Evolutionary conservation across 2,113 vertebrate genomes (phyloP), one percentile per base, ranked within the genome.

Genomic region (Cacatua alba): DNA sequence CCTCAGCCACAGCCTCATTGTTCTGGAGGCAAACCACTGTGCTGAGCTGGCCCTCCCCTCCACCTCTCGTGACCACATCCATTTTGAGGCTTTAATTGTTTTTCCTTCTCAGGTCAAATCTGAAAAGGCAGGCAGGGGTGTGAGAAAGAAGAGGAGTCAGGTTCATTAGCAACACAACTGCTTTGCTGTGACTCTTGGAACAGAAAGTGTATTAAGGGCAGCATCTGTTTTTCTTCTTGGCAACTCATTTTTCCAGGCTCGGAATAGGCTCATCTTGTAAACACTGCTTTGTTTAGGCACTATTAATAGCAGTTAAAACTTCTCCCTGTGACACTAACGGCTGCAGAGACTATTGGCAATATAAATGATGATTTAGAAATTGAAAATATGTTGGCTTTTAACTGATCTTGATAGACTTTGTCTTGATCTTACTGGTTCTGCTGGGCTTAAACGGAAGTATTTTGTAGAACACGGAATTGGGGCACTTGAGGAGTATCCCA

Each of bases 221-320:
- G 23, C 25, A 86, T 97, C 84, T 97, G 87, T 91, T 93, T 82
- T 96, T 86, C 67, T 88, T 95, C 80, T 69, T 85, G 65, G 92
- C 77, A 88, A 90, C 64, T 97, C 88, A 48, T 81, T 96, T 97
- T 96, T 96, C 90, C 90, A 92, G 68, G 71, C 95, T 95, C 57
- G 86, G 95, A 98, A 97, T 94, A 96, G 94, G 80, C 65, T 96
- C 62, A 79, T 90, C 96, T 95, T 87, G 91, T 92, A 94, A 91
- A 90, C 83, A 81, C 24, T 67, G 79, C 64, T 88, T 95, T 92
- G 63, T 63, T 90, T 83, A 79, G 86, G 71, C 60, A 76, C 81
- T 94, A 96, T 96, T 94, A 91, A 94, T 91, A 97, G 87, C 92
- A 92, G 87, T 77, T 75, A 77, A 70, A 75, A 90, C 89, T 49